These are phyloP conservation scores for Papilio protenor DNA, from an alignment of 2,888 invertebrate species.

Conservation along the genomic window DNA sequence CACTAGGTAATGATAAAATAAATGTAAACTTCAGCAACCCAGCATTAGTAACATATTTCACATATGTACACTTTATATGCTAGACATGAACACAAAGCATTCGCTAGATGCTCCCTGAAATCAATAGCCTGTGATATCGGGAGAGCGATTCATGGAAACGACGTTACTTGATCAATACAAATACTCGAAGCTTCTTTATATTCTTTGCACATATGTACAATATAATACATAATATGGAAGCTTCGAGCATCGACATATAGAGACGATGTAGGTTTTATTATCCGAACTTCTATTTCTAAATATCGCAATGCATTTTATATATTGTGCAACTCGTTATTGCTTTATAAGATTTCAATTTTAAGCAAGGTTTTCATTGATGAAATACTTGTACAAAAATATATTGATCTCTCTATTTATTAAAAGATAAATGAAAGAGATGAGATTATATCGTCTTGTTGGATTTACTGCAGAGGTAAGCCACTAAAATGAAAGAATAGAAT, in stretches of 20 bases:
- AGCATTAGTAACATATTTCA: not conserved
- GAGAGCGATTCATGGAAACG: conserved; percentile 16
- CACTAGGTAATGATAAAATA: no score
- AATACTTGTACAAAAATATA: no score
- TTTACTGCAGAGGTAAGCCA: no score
- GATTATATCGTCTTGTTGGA: no score
- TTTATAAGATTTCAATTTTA: not conserved
- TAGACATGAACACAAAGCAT: conserved; percentile 14
- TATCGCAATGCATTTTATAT: conserved; percentile 21
- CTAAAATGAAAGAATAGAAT: no score
- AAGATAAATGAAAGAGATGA: no score
- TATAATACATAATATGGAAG: not conserved
- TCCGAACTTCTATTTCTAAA: conserved; percentile 8
- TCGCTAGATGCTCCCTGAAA: not conserved
- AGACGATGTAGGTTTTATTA: conserved; percentile 28
- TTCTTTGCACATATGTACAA: not conserved
- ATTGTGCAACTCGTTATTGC: not conserved
- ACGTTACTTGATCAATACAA: conserved; percentile 22
- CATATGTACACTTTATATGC: conserved; percentile 5
- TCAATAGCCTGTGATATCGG: conserved; percentile 11
- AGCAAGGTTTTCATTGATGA: no score
- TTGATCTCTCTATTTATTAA: no score
- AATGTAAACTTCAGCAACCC: no score
- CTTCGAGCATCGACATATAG: not conserved
- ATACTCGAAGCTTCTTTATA: conserved; percentile 21